Percentiles rank a stretch among this genome's conserved stretches.
Evolutionary conservation across 1,140 invertebrate species (phyloP).

Genomic region (Zaprionus gabonicus): DNA sequence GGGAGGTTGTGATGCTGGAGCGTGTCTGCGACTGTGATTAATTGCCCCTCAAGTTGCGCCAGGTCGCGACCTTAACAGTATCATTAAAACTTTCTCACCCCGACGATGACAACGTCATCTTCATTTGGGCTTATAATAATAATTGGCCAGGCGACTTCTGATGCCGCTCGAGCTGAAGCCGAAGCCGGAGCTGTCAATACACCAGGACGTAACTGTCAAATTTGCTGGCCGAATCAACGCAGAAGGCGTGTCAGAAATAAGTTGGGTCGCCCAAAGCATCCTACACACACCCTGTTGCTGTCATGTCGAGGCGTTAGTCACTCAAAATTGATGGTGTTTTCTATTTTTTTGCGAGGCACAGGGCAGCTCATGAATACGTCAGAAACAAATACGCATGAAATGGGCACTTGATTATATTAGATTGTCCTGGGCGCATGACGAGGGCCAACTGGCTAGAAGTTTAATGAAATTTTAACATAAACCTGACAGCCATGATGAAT

Average conservation of each 20-base stretch:
- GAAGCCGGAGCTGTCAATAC: slow-evolving; percentile 58
- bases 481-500: slow-evolving; percentile 70
- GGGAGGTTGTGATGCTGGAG: background rate
- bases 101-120: slow-evolving; percentile 70
- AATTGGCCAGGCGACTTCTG: slow-evolving; percentile 62
- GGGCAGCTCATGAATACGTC: slow-evolving; percentile 70
- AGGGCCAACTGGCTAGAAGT: slow-evolving; percentile 49
- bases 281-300: slow-evolving; percentile 21
- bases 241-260: slow-evolving; percentile 50
- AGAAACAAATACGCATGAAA: slow-evolving; percentile 72
- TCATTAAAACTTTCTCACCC: slow-evolving; percentile 73
- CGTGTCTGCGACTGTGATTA: slow-evolving; percentile 64
- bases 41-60: slow-evolving; percentile 62
- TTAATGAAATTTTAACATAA: slow-evolving; percentile 76
- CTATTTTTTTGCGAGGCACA: slow-evolving; percentile 1
- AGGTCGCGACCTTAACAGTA: slow-evolving; percentile 56
- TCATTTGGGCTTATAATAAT: slow-evolving; percentile 81
- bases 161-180: background rate
- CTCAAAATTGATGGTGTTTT: slow-evolving; percentile 72
- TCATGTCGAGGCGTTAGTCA: slow-evolving; percentile 21
- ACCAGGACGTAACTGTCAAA: slow-evolving; percentile 37
- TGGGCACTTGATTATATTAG: slow-evolving; percentile 69
- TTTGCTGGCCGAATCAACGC: slow-evolving; percentile 26
- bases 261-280: background rate
- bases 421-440: slow-evolving; percentile 30